Evolutionary conservation across 2,113 vertebrate genomes (phyloP).

Genomic region (Bubo scandiacus): DNA sequence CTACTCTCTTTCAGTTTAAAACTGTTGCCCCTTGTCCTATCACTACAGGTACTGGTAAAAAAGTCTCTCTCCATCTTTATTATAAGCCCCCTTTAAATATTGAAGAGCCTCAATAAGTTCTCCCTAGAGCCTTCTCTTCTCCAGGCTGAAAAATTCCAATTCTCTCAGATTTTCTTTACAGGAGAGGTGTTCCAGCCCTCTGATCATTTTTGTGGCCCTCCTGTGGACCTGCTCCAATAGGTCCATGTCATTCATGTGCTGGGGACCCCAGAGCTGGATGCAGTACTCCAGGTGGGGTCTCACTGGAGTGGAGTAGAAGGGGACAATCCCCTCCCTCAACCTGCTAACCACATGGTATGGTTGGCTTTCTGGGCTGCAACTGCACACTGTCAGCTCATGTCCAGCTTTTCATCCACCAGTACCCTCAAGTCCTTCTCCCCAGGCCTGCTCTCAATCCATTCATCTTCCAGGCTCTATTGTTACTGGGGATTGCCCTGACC

Average conservation of each 20-base stretch:
- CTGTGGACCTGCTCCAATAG: not conserved
- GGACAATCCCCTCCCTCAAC: fast-evolving
- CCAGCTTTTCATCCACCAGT: not conserved
- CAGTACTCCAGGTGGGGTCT: not conserved
- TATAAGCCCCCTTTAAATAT: not conserved
- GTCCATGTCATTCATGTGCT: not conserved
- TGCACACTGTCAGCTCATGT: not conserved
- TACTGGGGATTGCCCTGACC: no score
- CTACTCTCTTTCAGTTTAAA: no score
- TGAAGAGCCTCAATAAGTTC: not conserved
- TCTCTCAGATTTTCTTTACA: not conserved
- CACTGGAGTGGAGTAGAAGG: fast-evolving
- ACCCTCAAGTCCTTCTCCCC: not conserved
- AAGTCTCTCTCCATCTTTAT: not conserved
- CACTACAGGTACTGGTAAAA: not conserved
- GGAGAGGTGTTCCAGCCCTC: not conserved
- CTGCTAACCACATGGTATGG: fast-evolving
- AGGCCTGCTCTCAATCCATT: no score
- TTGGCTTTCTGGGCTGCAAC: not conserved
- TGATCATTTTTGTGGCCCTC: not conserved
- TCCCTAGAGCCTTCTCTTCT: not conserved
- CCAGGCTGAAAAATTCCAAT: not conserved
- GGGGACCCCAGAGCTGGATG: no score
- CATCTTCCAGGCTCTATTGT: not conserved
- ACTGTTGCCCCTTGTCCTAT: no score